Conservation (phyloP, 2,113 vertebrate genomes). For the Gnathonemus echidnorhynchus region DNA sequence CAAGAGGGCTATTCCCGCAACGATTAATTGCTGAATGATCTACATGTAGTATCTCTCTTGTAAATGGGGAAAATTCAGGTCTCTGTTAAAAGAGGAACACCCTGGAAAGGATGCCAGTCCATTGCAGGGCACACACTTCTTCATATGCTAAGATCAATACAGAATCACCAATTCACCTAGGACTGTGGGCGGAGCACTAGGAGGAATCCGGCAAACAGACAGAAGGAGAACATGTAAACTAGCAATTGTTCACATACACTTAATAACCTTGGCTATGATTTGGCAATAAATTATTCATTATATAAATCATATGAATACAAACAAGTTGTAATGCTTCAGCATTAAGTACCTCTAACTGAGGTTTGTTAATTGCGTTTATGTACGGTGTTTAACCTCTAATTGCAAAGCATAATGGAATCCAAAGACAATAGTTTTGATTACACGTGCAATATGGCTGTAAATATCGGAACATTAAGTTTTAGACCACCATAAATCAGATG, state of each 20-base stretch:
- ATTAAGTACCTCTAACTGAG: neutral
- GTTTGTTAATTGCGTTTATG: constrained; percentile 42
- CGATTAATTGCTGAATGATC: neutral
- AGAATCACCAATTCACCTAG: neutral
- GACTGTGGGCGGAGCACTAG: neutral
- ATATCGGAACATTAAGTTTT: constrained; percentile 56
- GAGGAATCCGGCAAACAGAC: neutral
- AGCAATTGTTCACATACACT: neutral
- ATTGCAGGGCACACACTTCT: neutral
- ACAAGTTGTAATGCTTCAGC: neutral
- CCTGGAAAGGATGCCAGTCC: neutral
- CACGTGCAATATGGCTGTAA: constrained; percentile 51
- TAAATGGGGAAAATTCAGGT: neutral
- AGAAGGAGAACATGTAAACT: neutral
- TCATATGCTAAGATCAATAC: neutral
- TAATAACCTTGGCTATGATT: neutral
- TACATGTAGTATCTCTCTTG: neutral
- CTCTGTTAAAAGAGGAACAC: neutral
- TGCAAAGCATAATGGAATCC: constrained; percentile 57
- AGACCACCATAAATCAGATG: constrained; percentile 55
- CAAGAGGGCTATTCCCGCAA: neutral
- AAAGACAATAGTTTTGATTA: constrained; percentile 58
- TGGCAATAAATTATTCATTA: neutral
- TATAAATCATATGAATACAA: neutral
- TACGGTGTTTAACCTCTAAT: constrained; percentile 52